phyloP scores from a whole-genome alignment of 2,888 invertebrate species.

The Arrhopalites spinosus region DNA sequence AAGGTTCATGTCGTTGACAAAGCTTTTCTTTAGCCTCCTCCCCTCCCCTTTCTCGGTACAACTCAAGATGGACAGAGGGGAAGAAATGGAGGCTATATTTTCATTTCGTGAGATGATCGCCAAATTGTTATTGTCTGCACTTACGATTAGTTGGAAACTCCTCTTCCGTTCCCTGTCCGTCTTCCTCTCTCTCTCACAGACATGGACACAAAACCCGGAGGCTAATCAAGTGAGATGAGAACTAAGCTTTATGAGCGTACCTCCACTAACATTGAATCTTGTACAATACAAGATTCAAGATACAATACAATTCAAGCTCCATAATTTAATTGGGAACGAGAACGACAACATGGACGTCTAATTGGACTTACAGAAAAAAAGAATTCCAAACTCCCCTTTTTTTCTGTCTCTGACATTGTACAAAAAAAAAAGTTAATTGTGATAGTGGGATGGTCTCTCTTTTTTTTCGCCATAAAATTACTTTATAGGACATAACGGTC shows the following conservation, averaged over 20 bases:
- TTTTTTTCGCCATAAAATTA: no score
- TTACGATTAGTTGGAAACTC: not conserved
- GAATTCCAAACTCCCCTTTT: not conserved
- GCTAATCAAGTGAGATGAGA: no score
- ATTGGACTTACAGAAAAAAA: not conserved
- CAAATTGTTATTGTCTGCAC: slow-evolving; percentile 26
- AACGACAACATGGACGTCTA: not conserved
- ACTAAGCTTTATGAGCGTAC: no score
- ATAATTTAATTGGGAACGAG: not conserved
- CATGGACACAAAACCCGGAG: no score
- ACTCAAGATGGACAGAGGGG: no score
- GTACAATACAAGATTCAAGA: no score
- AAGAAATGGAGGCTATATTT: no score
- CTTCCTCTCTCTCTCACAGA: not conserved
- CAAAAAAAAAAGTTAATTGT: no score
- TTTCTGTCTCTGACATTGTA: not conserved
- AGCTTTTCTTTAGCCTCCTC: not conserved
- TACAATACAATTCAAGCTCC: no score
- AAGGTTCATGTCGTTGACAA: not conserved
- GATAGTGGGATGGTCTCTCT: no score
- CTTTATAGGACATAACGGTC: no score
- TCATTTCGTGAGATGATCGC: slow-evolving; percentile 2
- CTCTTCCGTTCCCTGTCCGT: not conserved
- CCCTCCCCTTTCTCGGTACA: not conserved
- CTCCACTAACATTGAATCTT: no score